These are phyloP conservation scores for Vesta saturnalis DNA, from an alignment of 2,888 invertebrate species.

Conservation along the genomic window DNA sequence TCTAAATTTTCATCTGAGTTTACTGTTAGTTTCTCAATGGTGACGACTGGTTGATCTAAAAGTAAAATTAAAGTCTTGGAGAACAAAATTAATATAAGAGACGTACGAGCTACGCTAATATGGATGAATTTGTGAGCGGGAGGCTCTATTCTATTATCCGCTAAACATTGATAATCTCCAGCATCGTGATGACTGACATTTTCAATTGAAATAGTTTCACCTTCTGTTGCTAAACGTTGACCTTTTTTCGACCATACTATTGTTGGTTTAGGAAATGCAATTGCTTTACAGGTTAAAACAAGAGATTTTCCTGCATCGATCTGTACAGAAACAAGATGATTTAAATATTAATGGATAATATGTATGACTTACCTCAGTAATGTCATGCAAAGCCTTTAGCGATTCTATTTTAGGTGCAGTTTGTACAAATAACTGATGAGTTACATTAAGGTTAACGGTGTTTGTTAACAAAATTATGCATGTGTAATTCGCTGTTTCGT, in stretches of 20 bases:
- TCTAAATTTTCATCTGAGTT: slow-evolving; percentile 60
- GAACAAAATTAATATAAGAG: no score
- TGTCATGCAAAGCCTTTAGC: slow-evolving; percentile 27
- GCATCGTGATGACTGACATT: slow-evolving; percentile 55
- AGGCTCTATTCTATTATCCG: slow-evolving; percentile 59
- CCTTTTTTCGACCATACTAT: slow-evolving; percentile 59
- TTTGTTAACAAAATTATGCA: slow-evolving; percentile 20
- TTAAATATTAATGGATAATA: not conserved
- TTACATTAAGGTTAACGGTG: slow-evolving; percentile 14
- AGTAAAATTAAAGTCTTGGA: no score
- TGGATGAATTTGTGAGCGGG: slow-evolving; percentile 55
- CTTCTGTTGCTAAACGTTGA: slow-evolving; percentile 47
- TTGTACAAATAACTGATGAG: slow-evolving; percentile 28
- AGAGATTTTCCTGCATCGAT: slow-evolving; percentile 58
- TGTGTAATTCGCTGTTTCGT: slow-evolving; percentile 34
- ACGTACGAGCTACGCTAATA: slow-evolving; percentile 58
- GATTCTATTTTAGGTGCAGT: slow-evolving; percentile 38
- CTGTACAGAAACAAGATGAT: slow-evolving; percentile 41
- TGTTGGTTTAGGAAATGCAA: slow-evolving; percentile 61
- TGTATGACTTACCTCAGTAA: slow-evolving; percentile 20
- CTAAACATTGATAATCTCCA: slow-evolving; percentile 63
- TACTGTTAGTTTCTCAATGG: slow-evolving; percentile 59
- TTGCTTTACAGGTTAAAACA: slow-evolving; percentile 59
- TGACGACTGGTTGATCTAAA: slow-evolving; percentile 62
- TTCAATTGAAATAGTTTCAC: slow-evolving; percentile 56